Evolutionary conservation across 2,113 vertebrate genomes (phyloP), one percentile per base, ranked within the genome.

Genomic region (Gopherus flavomarginatus): DNA sequence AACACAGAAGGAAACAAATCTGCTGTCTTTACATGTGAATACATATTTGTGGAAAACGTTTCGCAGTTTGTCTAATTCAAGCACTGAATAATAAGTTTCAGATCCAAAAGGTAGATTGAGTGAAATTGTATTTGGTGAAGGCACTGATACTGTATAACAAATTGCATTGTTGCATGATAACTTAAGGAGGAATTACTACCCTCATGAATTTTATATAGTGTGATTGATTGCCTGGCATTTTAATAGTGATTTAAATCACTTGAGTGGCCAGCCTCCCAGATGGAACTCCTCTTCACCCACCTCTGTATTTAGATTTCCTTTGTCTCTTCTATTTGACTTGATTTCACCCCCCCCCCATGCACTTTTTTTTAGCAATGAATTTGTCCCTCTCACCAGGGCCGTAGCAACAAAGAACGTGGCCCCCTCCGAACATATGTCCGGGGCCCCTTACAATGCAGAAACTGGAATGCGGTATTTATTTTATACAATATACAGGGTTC

Each of bases 211-310:
- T 96, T 93, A 96, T 85, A 59, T 75, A 69, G 79, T 85, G 79
- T 95, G 93, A 97, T 90, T 94, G 92, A 97, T 97, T 96, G 90
- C 92, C 89, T 94, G 90, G 93, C 90, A 93, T 31, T 92, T 97
- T 95, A 94, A 95, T 59, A 79, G 86, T 80, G 35, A 65, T 86
- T 93, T 69, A 87, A 93, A 86, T 93, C 65, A 19, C 38, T 53
- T 88, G 87, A 87, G 91, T 52, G 92, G 83, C 83, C 81, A 97
- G 81, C 31, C 75, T 97, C 53, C 75, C 97, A 96, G 96, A 95
- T 94, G 96, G 44, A 92, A 92, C 90, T 88, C 29, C 79, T 96
- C 95, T 97, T 22, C n/a, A 83, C 89, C 86, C 93, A 83, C 83
- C 72, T 94, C 78, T 86, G 62, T 93, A 78, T 95, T 97, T 91